A percentile compares a stretch with the other conserved stretches of the same genome.
phyloP scores from a whole-genome alignment of 2,797 vertebrate species.

The Alcedo atthis region DNA sequence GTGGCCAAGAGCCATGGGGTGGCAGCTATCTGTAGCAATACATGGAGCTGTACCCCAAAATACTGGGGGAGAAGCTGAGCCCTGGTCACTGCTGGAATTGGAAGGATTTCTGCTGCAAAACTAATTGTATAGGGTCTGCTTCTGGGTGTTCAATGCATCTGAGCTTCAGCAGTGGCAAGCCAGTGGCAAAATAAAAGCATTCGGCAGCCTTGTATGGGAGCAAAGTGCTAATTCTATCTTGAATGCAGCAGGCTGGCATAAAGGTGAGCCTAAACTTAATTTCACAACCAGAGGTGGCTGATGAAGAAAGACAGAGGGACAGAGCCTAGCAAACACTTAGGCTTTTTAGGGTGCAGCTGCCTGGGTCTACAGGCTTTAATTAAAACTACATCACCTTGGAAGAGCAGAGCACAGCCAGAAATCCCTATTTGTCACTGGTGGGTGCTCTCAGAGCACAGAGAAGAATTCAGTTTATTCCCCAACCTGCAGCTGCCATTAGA shows the following conservation, averaged over 20 bases:
- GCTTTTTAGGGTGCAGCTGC: neutral
- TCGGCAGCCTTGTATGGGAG: neutral
- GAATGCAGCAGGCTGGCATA: neutral
- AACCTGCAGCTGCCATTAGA: neutral
- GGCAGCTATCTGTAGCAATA: neutral
- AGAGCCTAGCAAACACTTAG: too few relatives aligned
- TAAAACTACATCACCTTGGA: fast-evolving
- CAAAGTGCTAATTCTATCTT: neutral
- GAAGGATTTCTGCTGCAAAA: neutral
- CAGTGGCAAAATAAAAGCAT: neutral
- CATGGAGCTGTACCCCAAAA: neutral
- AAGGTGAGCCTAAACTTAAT: neutral
- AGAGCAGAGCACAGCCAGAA: neutral
- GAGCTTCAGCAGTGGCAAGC: neutral
- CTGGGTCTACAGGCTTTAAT: neutral
- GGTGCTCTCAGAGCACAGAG: neutral
- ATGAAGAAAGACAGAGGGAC: neutral
- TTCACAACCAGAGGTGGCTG: neutral
- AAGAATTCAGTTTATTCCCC: constrained; percentile 30
- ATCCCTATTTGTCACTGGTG: neutral
- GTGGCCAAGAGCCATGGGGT: neutral
- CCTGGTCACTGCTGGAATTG: neutral
- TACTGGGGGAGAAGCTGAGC: neutral
- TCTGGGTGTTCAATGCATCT: neutral
- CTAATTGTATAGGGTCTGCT: fast-evolving